Base-by-base conservation (phyloP, 2,888 invertebrate genomes). In the Polietes domitor region DNA sequence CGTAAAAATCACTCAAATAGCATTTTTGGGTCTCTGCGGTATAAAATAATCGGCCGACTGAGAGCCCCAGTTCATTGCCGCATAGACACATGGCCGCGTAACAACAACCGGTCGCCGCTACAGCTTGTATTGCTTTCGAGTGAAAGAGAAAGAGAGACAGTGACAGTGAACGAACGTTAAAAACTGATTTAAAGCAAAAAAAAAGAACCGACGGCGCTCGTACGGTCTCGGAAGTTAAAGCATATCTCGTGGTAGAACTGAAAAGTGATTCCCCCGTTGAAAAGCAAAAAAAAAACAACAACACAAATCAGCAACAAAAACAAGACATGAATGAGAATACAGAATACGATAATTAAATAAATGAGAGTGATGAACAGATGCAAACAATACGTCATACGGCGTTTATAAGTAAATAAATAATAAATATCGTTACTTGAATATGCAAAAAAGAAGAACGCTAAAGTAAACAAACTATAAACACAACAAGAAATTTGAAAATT, bases 251-350 rank as follows among this genome's bases (percentile, higher is more conserved):
- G 12, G 28, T n/a, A 43, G 17, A 24, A 47, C 15, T 5, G 55
- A 75, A 15, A 80, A 80, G 86, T 86, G 85, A 82, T 73, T 86
- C 86, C 86, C 86, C 77, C 71, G 24, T 26, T 63, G 26, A 78
- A 53, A 47, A 79, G 50, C 15, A 74, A 75, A 32, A 19, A 71
- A 61, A 53, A 26, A 75, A n/a, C n/a, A n/a, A n/a, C n/a, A n/a
- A n/a, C n/a, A n/a, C 47, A 47, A 28, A 19, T 55, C 17, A 37
- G 0, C 6, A 65, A 41, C 15, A 73, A 58, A n/a, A 75, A 24
- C 43, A 26, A 41, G 43, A 19, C 74, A 47, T 37, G 15, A 68
- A 15, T 61, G 58, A 58, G 58, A 61, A 68, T 19, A 19, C 21
- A 15, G 24, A n/a, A n/a, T n/a, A n/a, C n/a, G n/a, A 24, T 12